Base-by-base conservation (phyloP, 23 tunicate species). In the Oikopleura dioica region DNA sequence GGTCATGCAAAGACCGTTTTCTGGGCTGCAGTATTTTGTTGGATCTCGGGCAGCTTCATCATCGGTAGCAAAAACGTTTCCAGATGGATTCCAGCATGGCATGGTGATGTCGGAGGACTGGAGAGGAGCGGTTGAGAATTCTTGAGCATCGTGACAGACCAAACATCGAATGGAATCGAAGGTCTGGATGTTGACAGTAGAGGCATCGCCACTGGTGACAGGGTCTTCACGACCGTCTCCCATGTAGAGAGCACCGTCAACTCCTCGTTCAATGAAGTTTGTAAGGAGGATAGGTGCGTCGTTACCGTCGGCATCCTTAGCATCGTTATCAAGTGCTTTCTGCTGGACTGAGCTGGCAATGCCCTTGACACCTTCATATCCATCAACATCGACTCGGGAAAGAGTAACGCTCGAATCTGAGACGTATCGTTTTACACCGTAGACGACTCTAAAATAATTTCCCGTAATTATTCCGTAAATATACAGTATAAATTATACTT, bases 291-390 rank as follows among this genome's bases (percentile, higher is more conserved):
- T n/a, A n/a, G n/a, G n/a, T n/a, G n/a, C n/a, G n/a, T n/a, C n/a
- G n/a, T n/a, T n/a, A n/a, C n/a, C n/a, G n/a, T n/a, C n/a, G n/a
- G n/a, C n/a, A n/a, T n/a, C n/a, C n/a, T n/a, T n/a, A n/a, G n/a
- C n/a, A n/a, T n/a, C n/a, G n/a, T n/a, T n/a, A n/a, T n/a, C n/a
- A n/a, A n/a, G n/a, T n/a, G n/a, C n/a, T n/a, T n/a, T n/a, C n/a
- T n/a, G n/a, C n/a, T n/a, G n/a, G n/a, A n/a, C n/a, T n/a, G n/a
- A n/a, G n/a, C n/a, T n/a, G n/a, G n/a, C n/a, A n/a, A 24, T 63
- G 26, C 72, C 72, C 72, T 63, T 63, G 2, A 63, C 33, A 16
- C 72, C 72, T 16, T 63, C 72, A 31, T 63, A 63, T 2, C 72
- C 33, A 2, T 63, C 72, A 24, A 63, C 2, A 28, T 63, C 72